Base-by-base conservation (phyloP, 2,888 invertebrate species). In the Cinara cedri region DNA sequence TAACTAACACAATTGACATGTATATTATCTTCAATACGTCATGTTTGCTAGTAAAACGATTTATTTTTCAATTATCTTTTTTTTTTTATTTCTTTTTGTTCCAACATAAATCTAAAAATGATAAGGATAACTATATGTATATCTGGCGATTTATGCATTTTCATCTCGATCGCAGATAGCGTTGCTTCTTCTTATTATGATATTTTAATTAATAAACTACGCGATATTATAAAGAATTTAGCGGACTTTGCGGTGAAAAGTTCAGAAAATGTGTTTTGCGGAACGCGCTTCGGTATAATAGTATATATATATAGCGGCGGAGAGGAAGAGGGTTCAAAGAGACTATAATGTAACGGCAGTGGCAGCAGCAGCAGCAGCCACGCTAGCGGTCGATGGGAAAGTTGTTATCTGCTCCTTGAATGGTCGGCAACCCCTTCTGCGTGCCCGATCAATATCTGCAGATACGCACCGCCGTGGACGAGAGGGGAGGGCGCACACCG, bases 401-500 rank as follows among this genome's bases (percentile, higher is more conserved):
- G 78, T 78, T 75, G 78, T 78, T 78, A 78, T 78, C 78, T 78
- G 78, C 70, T 68, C 57, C 66, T 68, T 49, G 68, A 68, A 68
- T 49, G 66, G 57, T 57, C 76, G 46, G 70, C 78, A 68, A 78
- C 78, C 78, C 78, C 78, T 78, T 78, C 78, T 68, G 78, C 78
- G 78, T 1, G 70, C 19, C 57, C 78, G 78, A 78, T 78, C 78
- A 70, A 78, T 78, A 78, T 78, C 78, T 78, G 78, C 78, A 60
- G 60, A 70, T 68, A 70, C 68, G 60, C 46, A 60, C 21, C 65
- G 24, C n/a, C 42, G 62, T 1, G 13, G 34, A 14, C 55, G 65
- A 49, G 70, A 78, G 78, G 78, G 78, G 78, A 70, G 60, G 78
- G 70, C 57, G 49, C 68, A 68, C 68, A 34, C 75, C 44, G 34